Percentiles rank a stretch among this genome's conserved stretches.
phyloP scores from a whole-genome alignment of 1,140 invertebrate genomes.

The Trichomalopsis sarcophagae region DNA sequence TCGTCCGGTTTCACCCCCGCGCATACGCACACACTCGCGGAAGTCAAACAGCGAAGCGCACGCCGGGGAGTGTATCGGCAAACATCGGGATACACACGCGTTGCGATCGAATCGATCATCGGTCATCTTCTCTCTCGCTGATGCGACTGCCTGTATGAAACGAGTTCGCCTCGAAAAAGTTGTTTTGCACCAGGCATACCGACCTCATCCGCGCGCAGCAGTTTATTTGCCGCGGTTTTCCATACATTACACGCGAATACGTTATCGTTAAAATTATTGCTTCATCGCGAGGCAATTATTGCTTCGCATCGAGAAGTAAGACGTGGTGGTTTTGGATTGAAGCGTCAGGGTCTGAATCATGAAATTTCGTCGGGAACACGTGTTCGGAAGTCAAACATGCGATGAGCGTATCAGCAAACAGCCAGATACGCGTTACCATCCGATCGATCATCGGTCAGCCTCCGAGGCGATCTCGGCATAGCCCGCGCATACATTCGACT shows the following conservation, averaged over 20 bases:
- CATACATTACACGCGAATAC: no score
- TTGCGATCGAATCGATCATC: not conserved
- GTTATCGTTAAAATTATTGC: no score
- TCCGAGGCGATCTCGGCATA: not conserved
- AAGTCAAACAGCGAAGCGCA: not conserved
- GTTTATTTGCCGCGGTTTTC: no score
- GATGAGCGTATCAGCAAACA: conserved; percentile 22
- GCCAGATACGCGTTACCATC: not conserved
- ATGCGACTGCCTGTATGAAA: no score
- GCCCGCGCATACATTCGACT: not conserved
- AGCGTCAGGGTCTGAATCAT: not conserved
- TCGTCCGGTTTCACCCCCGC: not conserved
- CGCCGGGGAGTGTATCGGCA: not conserved
- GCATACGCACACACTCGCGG: not conserved
- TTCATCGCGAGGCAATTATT: no score
- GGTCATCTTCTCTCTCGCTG: not conserved
- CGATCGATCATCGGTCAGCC: conserved; percentile 15
- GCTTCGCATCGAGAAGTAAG: no score
- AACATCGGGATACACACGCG: not conserved
- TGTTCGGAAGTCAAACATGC: not conserved
- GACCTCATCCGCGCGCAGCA: no score
- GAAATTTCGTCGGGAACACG: not conserved
- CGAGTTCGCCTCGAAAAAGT: no score
- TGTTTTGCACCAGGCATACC: no score
- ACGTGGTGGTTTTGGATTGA: no score